Percentiles rank a stretch among this genome's conserved stretches.
Conservation (phyloP, 2,888 invertebrate species). For the Polyommatus icarus region DNA sequence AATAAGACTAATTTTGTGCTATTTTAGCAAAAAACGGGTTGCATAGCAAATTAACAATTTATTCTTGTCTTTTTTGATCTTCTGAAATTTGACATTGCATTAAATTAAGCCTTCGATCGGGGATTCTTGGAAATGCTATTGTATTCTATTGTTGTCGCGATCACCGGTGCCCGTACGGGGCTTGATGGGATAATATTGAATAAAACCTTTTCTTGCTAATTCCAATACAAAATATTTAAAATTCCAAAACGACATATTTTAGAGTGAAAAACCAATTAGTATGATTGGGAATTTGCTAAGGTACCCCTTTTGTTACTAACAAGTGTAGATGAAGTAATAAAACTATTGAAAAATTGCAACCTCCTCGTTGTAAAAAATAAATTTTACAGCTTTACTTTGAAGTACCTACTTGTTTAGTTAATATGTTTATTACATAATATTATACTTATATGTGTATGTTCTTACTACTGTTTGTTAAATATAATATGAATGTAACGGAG, state of each 20-base stretch:
- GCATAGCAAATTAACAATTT: background rate
- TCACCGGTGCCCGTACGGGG: too few species aligned
- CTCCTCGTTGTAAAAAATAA: background rate
- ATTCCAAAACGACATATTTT: background rate
- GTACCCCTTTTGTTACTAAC: background rate
- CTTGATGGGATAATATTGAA: too few species aligned
- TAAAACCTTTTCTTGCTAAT: too few species aligned
- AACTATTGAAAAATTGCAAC: background rate
- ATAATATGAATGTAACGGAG: constrained; percentile 15
- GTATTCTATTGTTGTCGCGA: too few species aligned
- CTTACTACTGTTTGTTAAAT: background rate
- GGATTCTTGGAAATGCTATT: too few species aligned
- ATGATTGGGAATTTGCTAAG: background rate
- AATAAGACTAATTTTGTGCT: background rate
- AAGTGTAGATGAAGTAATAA: background rate
- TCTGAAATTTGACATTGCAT: too few species aligned
- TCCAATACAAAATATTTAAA: background rate
- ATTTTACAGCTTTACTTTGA: constrained; percentile 1
- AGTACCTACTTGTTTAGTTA: background rate
- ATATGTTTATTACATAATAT: background rate
- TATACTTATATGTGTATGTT: background rate
- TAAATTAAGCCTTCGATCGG: too few species aligned
- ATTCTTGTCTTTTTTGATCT: background rate
- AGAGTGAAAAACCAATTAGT: background rate
- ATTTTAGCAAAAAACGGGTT: background rate